phyloP scores from a whole-genome alignment of 2,888 invertebrate species.

The Pyrgus malvae region DNA sequence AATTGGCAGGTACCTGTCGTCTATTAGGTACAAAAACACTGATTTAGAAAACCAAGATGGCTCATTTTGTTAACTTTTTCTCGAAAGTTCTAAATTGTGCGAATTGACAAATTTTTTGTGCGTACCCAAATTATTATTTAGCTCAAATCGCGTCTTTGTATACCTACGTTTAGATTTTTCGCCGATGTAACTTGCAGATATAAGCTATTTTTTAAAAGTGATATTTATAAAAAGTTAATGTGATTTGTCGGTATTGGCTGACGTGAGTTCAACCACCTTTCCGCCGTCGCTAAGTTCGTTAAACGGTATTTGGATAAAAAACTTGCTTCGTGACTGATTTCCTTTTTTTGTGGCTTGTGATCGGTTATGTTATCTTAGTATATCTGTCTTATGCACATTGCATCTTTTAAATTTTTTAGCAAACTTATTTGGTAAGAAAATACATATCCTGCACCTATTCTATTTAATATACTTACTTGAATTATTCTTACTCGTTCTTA shows the following conservation, averaged over 20 bases:
- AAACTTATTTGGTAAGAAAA: too few species aligned
- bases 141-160: background rate
- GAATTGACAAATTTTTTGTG: background rate
- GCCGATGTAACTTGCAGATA: constrained; percentile 10
- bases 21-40: background rate
- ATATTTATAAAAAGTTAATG: constrained; percentile 27
- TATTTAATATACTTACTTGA: too few species aligned
- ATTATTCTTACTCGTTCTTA: too few species aligned
- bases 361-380: background rate
- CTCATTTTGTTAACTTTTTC: background rate
- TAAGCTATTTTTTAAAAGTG: constrained; percentile 12
- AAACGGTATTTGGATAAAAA: constrained; percentile 47
- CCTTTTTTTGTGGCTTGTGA: constrained; percentile 34
- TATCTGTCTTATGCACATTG: too few species aligned
- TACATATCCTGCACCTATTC: too few species aligned
- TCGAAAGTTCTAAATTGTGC: background rate
- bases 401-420: too few species aligned
- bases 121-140: background rate
- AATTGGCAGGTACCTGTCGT: too few species aligned
- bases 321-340: constrained; percentile 48
- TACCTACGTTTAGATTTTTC: constrained; percentile 12
- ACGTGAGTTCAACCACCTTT: constrained; percentile 45
- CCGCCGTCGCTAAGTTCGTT: constrained; percentile 41
- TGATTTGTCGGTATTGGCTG: constrained; percentile 22
- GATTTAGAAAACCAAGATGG: background rate